A percentile compares a stretch with the other conserved stretches of the same genome.
Conservation (phyloP, 2,888 invertebrate genomes). For the Drosophila trichaetosa region DNA sequence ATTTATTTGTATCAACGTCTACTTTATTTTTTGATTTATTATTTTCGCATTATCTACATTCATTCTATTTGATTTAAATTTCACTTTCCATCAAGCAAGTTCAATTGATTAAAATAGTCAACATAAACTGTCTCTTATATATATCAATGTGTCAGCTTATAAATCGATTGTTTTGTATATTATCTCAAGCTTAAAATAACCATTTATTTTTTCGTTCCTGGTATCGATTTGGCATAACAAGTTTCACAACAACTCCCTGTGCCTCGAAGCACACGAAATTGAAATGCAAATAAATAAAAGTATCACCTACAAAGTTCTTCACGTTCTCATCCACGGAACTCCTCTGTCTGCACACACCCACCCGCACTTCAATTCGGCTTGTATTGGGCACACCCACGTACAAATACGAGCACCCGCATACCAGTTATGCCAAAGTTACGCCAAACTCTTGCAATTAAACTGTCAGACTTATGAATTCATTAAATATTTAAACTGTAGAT, state of each 20-base stretch:
- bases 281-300: conserved; percentile 61
- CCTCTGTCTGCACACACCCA: background rate
- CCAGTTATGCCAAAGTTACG: conserved; percentile 57
- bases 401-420: background rate
- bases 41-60: background rate
- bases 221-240: conserved; percentile 16
- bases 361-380: conserved; percentile 9
- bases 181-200: background rate
- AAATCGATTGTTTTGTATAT: background rate
- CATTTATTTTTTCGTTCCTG: conserved; percentile 1
- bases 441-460: conserved; percentile 79
- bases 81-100: background rate
- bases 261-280: conserved; percentile 32
- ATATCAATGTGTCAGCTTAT: background rate
- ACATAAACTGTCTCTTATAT: background rate
- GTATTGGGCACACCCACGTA: conserved; percentile 12
- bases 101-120: background rate
- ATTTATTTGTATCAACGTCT: background rate
- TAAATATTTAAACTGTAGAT: conserved; percentile 80
- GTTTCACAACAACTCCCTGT: background rate
- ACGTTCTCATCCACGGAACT: background rate
- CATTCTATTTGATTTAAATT: background rate
- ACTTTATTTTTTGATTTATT: background rate
- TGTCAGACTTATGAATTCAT: conserved; percentile 81
- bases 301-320: conserved; percentile 33